phyloP scores from a whole-genome alignment of 2,888 invertebrate genomes.

The Catocala fraxini region DNA sequence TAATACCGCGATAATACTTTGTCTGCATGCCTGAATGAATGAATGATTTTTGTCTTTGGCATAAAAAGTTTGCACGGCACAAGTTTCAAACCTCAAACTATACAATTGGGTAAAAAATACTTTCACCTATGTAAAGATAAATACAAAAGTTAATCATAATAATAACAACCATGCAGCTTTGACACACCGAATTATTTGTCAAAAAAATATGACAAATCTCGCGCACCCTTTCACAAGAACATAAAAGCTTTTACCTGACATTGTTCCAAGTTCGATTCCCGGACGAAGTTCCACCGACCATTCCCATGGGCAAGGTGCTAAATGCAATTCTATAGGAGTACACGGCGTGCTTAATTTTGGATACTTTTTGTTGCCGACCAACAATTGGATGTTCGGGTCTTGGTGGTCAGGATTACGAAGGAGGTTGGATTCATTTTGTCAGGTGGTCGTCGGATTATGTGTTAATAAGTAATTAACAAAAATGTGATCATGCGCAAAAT shows the following conservation, averaged over 20 bases:
- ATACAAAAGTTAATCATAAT: too few relatives aligned
- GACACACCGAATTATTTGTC: slow-evolving; percentile 31
- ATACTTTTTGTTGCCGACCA: slow-evolving; percentile 11
- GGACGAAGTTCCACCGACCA: slow-evolving; percentile 42
- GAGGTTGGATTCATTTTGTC: background rate
- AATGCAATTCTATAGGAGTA: slow-evolving; percentile 38
- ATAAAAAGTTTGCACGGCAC: too few relatives aligned
- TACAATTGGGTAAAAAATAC: too few relatives aligned
- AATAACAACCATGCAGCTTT: slow-evolving; percentile 29
- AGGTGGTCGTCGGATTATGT: slow-evolving; percentile 38
- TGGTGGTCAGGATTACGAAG: slow-evolving; percentile 37
- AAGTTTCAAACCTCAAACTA: too few relatives aligned
- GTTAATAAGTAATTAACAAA: slow-evolving; percentile 23
- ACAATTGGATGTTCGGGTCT: slow-evolving; percentile 6
- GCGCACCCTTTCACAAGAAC: slow-evolving; percentile 37
- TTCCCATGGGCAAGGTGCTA: slow-evolving; percentile 64
- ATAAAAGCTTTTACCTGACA: slow-evolving; percentile 52
- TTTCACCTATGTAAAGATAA: too few relatives aligned
- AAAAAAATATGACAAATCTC: slow-evolving; percentile 37
- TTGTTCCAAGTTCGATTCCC: slow-evolving; percentile 52
- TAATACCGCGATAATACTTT: too few relatives aligned
- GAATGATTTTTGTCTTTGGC: too few relatives aligned
- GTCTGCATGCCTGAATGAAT: too few relatives aligned
- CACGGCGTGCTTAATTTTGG: slow-evolving; percentile 23
- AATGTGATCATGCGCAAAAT: slow-evolving; percentile 35